Percentiles rank a stretch among this genome's conserved stretches.
Conservation (phyloP, 2,797 vertebrate species). For the Lepilemur septentrionalis region DNA sequence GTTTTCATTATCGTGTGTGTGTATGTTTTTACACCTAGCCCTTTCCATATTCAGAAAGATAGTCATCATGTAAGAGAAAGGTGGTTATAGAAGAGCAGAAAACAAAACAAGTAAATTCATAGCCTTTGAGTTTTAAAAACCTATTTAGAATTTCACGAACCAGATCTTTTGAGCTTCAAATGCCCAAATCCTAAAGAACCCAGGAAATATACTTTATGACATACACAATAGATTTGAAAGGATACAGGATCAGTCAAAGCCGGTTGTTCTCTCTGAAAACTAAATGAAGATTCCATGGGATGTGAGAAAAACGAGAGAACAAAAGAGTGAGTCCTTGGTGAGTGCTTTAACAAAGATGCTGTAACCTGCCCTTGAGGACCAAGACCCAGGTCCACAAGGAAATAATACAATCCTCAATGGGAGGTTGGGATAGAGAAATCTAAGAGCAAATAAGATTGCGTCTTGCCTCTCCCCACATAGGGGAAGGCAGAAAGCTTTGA, state of each 20-base stretch:
- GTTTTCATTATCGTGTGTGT: not conserved
- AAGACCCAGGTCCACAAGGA: not conserved
- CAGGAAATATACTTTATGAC: not conserved
- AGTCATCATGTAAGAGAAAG: not conserved
- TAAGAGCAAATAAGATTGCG: not conserved
- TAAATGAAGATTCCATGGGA: not conserved
- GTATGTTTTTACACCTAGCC: not conserved
- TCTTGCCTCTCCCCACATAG: not conserved
- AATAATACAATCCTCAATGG: not conserved
- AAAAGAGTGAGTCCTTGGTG: not conserved
- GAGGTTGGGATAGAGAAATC: not conserved
- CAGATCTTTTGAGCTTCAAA: slow-evolving; percentile 18
- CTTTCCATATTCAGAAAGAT: slow-evolving; percentile 19
- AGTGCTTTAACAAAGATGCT: not conserved
- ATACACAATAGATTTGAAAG: slow-evolving; percentile 14
- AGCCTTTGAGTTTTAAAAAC: slow-evolving; percentile 17
- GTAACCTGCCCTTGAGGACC: not conserved
- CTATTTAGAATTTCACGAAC: slow-evolving; percentile 34
- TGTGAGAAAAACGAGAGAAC: not conserved
- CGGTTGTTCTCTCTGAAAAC: not conserved
- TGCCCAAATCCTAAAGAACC: not conserved
- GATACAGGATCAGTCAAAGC: not conserved
- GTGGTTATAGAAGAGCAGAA: not conserved
- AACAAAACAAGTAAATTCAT: not conserved
- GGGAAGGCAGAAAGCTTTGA: not conserved